Conservation (phyloP, 2,797 vertebrate genomes). For the Lepus townsendii region DNA sequence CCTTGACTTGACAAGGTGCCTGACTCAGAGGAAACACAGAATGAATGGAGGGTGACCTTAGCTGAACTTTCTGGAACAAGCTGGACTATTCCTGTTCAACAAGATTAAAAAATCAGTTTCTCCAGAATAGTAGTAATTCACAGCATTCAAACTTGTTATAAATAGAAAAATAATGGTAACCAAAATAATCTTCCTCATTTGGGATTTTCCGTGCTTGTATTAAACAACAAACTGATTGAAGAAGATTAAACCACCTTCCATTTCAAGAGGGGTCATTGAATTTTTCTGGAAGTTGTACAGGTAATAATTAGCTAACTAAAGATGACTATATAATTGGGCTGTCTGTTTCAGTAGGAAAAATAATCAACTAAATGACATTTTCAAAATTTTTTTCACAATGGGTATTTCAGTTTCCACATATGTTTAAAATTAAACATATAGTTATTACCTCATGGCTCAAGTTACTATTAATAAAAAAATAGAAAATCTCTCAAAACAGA, state of each 20-base stretch:
- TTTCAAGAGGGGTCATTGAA: neutral
- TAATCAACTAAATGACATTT: constrained; percentile 64
- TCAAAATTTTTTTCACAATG: constrained; percentile 60
- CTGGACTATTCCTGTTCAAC: neutral
- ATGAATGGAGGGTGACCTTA: neutral
- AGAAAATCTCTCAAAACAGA: neutral
- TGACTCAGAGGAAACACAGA: neutral
- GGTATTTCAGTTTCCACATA: constrained; percentile 59
- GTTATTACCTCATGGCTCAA: constrained; percentile 66
- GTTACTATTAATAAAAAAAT: constrained; percentile 41
- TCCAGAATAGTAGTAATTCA: neutral
- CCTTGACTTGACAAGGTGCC: neutral
- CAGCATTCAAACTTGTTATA: neutral
- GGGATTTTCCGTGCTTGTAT: neutral
- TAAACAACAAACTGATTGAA: neutral
- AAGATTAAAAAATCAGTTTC: constrained; percentile 40
- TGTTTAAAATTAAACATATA: constrained; percentile 74
- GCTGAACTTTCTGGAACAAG: neutral
- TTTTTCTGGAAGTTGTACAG: constrained; percentile 58
- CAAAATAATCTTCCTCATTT: constrained; percentile 37
- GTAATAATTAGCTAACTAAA: constrained; percentile 68
- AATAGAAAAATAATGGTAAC: constrained; percentile 43
- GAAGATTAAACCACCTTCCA: neutral
- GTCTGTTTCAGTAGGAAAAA: constrained; percentile 34
- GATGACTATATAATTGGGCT: constrained; percentile 57